Base-by-base conservation (phyloP, 2,113 vertebrate species). In the Xiphophorus couchianus region DNA sequence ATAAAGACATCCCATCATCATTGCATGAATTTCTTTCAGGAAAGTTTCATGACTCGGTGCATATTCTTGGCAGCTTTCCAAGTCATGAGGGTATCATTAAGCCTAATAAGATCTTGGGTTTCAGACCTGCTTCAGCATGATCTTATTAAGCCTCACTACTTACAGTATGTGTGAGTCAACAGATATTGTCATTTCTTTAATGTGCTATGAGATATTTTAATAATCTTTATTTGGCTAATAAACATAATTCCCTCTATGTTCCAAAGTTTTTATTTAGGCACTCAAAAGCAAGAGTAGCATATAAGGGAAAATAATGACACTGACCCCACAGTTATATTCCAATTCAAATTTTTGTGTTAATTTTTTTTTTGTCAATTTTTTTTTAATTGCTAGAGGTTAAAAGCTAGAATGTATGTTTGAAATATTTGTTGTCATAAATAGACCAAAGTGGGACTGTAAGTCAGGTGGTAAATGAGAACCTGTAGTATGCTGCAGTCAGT, bases 41-140 rank as follows among this genome's bases (percentile, higher is more conserved):
- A 65, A 33, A 74, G 77, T 74, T 80, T 39, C 69, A 74, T 74
- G 58, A 64, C 64, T 66, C 30, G 37, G 58, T 70, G 66, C 48
- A 66, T 68, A 72, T 69, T 73, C 48, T 68, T 70, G 76, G 80
- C 81, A 48, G 74, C 64, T 35, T 69, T 80, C 80, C 82, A 84
- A 69, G 35, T 27, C 30, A 78, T 71, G 31, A 48, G 72, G 60
- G 35, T 7, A 69, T 76, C 83, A 84, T 82, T 80, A 86, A 27
- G 69, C 27, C 33, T 83, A 76, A 85, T 80, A 64, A 78, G 33
- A 30, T 60, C 76, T 75, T 74, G 64, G 77, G 76, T 84, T 78
- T 77, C 29, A 72, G 69, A 62, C 71, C 66, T 65, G 75, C 74
- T 74, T 74, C 29, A 78, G 44, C 51, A 70, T 37, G 17, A 75